Evolutionary conservation across 2,888 invertebrate genomes (phyloP).

Genomic region (Drosophila helvetica): DNA sequence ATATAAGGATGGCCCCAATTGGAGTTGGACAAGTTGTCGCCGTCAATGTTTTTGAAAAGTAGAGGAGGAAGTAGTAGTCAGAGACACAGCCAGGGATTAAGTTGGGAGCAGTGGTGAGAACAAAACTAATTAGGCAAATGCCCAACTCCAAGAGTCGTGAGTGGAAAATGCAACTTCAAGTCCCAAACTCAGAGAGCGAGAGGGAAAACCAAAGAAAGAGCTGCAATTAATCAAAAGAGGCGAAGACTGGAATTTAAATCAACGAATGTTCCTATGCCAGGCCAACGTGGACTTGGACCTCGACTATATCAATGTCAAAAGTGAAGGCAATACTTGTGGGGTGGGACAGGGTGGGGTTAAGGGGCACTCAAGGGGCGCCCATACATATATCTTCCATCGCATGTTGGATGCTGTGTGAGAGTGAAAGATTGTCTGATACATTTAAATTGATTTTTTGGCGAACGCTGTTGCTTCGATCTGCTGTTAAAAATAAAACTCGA

Average conservation of each 20-base stretch:
- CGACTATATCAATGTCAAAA: conserved; percentile 13
- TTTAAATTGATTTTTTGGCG: conserved; percentile 61
- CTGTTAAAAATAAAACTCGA: conserved; percentile 55
- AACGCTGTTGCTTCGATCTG: conserved; percentile 16
- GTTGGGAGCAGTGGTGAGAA: neutral
- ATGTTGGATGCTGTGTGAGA: conserved; percentile 3
- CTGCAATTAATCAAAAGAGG: neutral
- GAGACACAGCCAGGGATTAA: neutral
- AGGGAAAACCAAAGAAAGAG: neutral
- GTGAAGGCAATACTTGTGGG: neutral
- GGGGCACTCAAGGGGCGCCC: conserved; percentile 12
- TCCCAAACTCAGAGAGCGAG: too few relatives aligned
- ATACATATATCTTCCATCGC: conserved; percentile 2
- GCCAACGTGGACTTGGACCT: neutral
- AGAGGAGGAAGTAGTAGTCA: conserved; percentile 12
- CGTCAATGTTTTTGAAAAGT: conserved; percentile 15
- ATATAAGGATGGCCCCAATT: conserved; percentile 17
- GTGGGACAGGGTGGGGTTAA: neutral
- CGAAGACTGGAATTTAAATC: neutral
- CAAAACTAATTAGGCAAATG: conserved; percentile 19
- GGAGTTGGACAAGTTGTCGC: conserved; percentile 59
- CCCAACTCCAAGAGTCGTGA: neutral
- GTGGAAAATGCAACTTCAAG: neutral
- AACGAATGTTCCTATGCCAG: neutral
- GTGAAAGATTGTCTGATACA: conserved; percentile 67